phyloP scores from a whole-genome alignment of 2,797 vertebrate species.

The Jordanella pulchra region DNA sequence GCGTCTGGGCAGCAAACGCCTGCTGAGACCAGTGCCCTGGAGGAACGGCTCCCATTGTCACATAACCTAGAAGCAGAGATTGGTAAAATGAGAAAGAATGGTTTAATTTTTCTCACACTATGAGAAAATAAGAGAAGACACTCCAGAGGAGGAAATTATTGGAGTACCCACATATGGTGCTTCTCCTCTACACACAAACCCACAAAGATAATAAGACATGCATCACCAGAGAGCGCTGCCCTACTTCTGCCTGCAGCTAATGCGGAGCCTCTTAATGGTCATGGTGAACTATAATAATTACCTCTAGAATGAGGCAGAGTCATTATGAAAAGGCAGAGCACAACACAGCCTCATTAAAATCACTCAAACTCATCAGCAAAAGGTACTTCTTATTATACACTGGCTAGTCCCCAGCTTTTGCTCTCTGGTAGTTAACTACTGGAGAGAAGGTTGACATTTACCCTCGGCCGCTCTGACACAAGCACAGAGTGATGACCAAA shows the following conservation, averaged over 20 bases:
- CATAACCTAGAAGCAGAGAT: slow-evolving; percentile 85
- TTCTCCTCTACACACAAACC: slow-evolving; percentile 35
- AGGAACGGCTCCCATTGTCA: slow-evolving; percentile 97
- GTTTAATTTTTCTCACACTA: not conserved
- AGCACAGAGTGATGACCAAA: slow-evolving; percentile 4
- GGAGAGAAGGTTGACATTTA: slow-evolving; percentile 40
- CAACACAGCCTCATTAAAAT: slow-evolving; percentile 67
- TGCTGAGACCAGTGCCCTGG: slow-evolving; percentile 98
- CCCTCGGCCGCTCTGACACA: slow-evolving; percentile 14
- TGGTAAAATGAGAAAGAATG: not conserved
- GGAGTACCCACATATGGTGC: slow-evolving; percentile 24
- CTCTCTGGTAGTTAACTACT: slow-evolving; percentile 38
- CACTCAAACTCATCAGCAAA: slow-evolving; percentile 59
- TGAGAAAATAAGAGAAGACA: slow-evolving; percentile 1
- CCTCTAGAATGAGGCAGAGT: slow-evolving; percentile 65
- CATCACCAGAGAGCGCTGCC: slow-evolving; percentile 63
- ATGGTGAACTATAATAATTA: slow-evolving; percentile 69
- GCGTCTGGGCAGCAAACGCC: slow-evolving; percentile 89
- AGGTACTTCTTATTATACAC: slow-evolving; percentile 56
- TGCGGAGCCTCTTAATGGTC: slow-evolving; percentile 70
- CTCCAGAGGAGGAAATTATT: slow-evolving; percentile 10
- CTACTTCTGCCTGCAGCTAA: slow-evolving; percentile 72
- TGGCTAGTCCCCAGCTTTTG: slow-evolving; percentile 16
- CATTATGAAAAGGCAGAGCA: slow-evolving; percentile 62
- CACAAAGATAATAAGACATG: slow-evolving; percentile 51